Base-by-base conservation (phyloP, 2,113 vertebrate species). In the Labeo rohita region DNA sequence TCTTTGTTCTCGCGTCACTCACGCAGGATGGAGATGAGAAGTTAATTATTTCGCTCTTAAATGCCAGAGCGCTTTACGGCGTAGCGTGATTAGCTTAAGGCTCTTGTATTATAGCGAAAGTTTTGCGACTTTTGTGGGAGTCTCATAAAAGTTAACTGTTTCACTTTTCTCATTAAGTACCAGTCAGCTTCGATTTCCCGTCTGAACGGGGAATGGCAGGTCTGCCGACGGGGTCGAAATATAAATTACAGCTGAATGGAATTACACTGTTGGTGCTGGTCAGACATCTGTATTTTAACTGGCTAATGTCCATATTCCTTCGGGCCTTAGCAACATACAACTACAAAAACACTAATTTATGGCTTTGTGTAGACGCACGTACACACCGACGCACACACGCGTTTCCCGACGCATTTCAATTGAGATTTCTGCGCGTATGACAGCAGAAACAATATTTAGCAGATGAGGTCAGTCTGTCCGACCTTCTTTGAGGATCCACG, bases 221-320 rank as follows among this genome's bases (percentile, higher is more conserved):
- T 89, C 90, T 91, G 73, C 88, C 88, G 91, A 91, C 92, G 89
- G 90, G 63, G 83, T 91, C 90, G 90, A 93, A 93, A 93, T 94
- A 93, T 94, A 94, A 95, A 95, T 95, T 93, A 92, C 90, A 92
- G 93, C 92, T 92, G 93, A 94, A 94, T 92, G 94, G 93, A 95
- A 94, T 93, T 95, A 93, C 63, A 7, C 80, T 39, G 23, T 82
- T 90, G 91, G 90, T 92, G 91, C 94, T 90, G 93, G 90, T 92
- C 92, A 89, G 90, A 94, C 93, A 94, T 95, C 93, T 94, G 93
- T 94, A 92, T 95, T 95, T 95, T 93, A 92, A 95, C 94, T 95
- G 94, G 95, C 93, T 90, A 74, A 84, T 21, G 81, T 92, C 93
- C 94, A 93, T 87, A 21, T 18, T 75, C 80, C 50, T 83, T 28